These are phyloP conservation scores for Conops quadrifasciatus DNA, from an alignment of 2,888 invertebrate species.

Conservation along the genomic window DNA sequence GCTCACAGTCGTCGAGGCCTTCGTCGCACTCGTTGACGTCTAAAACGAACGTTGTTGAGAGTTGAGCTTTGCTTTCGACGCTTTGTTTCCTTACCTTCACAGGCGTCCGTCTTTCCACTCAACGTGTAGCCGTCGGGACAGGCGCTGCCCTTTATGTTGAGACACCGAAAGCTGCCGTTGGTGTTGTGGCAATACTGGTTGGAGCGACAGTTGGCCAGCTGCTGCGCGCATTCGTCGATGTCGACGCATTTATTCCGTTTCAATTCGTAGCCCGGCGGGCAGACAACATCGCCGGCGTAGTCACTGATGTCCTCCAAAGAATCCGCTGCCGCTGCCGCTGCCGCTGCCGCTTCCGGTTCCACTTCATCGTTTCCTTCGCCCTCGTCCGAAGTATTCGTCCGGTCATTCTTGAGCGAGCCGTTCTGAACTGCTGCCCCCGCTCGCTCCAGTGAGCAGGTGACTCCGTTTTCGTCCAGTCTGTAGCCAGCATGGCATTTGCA, in stretches of 20 bases:
- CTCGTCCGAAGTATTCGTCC: neutral
- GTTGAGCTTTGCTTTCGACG: neutral
- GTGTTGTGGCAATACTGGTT: slow-evolving; percentile 75
- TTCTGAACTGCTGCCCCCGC: slow-evolving; percentile 20
- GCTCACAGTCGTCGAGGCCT: slow-evolving; percentile 78
- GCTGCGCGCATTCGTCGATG: slow-evolving; percentile 75
- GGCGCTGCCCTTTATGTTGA: slow-evolving; percentile 51
- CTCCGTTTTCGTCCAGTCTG: slow-evolving; percentile 66
- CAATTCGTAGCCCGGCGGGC: slow-evolving; percentile 65
- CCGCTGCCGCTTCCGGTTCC: slow-evolving; percentile 33
- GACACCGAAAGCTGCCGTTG: slow-evolving; percentile 73
- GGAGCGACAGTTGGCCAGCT: slow-evolving; percentile 73
- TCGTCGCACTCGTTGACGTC: slow-evolving; percentile 80
- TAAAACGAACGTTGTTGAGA: slow-evolving; percentile 52
- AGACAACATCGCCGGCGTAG: slow-evolving; percentile 45
- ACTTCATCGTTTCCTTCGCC: slow-evolving; percentile 22
- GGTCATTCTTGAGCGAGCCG: slow-evolving; percentile 12
- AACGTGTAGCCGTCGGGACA: slow-evolving; percentile 68
- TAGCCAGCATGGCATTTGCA: slow-evolving; percentile 68
- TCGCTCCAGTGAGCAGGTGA: slow-evolving; percentile 62
- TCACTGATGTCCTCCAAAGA: slow-evolving; percentile 24
- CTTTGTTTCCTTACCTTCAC: slow-evolving; percentile 70
- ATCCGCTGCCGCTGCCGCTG: slow-evolving; percentile 26
- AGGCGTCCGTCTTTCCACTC: slow-evolving; percentile 67
- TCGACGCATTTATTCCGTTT: slow-evolving; percentile 68